Evolutionary conservation across 2,797 vertebrate species (phyloP).

Genomic region (Myoxocephalus aenaeus): DNA sequence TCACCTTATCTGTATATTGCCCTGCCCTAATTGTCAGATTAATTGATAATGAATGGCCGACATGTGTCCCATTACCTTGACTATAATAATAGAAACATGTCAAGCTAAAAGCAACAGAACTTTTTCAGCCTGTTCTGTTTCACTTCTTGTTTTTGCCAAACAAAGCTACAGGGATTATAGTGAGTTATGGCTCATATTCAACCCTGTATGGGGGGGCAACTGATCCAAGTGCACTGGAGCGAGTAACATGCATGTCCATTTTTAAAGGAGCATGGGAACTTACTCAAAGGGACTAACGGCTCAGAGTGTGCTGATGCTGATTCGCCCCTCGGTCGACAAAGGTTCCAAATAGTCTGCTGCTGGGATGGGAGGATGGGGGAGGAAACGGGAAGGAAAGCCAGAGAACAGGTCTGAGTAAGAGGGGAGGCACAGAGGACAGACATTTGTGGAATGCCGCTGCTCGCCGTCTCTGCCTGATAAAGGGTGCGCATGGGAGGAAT

Average conservation of each 20-base stretch:
- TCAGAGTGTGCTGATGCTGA: conserved; percentile 28
- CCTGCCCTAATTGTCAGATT: background rate
- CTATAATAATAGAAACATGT: background rate
- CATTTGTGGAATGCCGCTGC: conserved; percentile 75
- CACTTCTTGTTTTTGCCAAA: conserved; percentile 55
- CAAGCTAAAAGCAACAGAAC: background rate
- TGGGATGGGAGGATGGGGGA: conserved; percentile 36
- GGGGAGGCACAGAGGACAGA: conserved; percentile 50
- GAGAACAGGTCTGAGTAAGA: conserved; percentile 39
- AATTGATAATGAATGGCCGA: background rate
- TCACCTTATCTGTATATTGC: background rate
- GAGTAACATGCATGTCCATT: conserved; percentile 3
- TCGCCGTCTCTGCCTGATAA: conserved; percentile 73
- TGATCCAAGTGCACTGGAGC: conserved; percentile 20
- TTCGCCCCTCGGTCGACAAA: conserved; percentile 12
- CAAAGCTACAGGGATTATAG: conserved; percentile 39
- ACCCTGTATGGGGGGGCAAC: conserved; percentile 6
- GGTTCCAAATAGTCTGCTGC: conserved; percentile 26
- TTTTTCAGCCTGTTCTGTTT: conserved; percentile 20
- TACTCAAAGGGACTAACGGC: background rate
- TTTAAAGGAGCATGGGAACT: conserved; percentile 19
- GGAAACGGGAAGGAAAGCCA: conserved; percentile 31
- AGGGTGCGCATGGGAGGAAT: conserved; percentile 81
- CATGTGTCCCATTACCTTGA: background rate
- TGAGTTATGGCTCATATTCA: conserved; percentile 19